A percentile compares a stretch with the other conserved stretches of the same genome.
Conservation (phyloP, 2,113 vertebrate genomes). For the Callorhinus ursinus region DNA sequence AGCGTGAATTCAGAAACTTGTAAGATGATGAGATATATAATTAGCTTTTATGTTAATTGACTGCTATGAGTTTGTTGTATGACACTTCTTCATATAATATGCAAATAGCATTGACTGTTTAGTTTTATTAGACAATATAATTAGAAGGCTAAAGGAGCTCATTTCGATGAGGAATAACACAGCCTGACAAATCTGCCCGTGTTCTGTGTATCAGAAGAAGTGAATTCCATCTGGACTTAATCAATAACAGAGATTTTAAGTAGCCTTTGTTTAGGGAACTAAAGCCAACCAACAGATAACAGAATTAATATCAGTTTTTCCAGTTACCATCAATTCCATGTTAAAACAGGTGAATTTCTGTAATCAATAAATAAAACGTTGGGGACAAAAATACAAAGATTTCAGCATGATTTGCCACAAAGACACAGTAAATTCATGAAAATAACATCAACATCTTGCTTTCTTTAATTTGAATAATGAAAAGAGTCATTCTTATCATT, state of each 20-base stretch:
- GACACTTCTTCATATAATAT: conserved; percentile 91
- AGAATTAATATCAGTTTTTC: conserved; percentile 66
- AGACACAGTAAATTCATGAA: not conserved
- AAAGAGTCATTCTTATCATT: not conserved
- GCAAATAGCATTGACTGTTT: conserved; percentile 88
- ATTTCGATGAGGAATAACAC: conserved; percentile 84
- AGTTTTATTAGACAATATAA: conserved; percentile 89
- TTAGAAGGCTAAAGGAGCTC: conserved; percentile 87
- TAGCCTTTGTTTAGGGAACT: not conserved
- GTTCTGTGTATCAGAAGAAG: conserved; percentile 71
- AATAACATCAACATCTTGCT: not conserved
- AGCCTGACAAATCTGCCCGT: conserved; percentile 80
- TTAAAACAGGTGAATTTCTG: conserved; percentile 23
- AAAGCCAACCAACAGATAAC: not conserved
- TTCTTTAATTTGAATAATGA: not conserved
- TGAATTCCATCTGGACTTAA: conserved; percentile 79
- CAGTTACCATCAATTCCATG: not conserved
- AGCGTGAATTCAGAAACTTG: conserved; percentile 86
- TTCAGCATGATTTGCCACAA: not conserved
- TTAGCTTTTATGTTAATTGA: conserved; percentile 92
- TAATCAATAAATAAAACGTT: not conserved
- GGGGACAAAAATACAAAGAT: not conserved
- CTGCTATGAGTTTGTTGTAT: conserved; percentile 89
- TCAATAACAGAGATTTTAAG: conserved; percentile 75
- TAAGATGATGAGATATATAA: conserved; percentile 91